phyloP scores from a whole-genome alignment of 2,797 vertebrate species.

The Tangara arthus region DNA sequence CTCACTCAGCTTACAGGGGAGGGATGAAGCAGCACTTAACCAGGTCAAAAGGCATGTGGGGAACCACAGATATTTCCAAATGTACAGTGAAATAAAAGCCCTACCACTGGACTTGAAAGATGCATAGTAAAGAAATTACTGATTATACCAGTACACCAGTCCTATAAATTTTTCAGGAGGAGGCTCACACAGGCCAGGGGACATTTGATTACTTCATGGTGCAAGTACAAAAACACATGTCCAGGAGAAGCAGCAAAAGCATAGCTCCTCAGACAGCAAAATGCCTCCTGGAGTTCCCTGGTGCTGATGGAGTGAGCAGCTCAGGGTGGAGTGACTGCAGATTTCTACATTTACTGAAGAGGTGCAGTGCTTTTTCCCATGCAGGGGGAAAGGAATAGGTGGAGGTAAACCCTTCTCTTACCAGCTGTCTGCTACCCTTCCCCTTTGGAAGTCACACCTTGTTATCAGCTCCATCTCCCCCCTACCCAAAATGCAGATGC shows the following conservation, averaged over 20 bases:
- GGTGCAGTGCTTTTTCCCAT: not conserved
- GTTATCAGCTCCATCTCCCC: not conserved
- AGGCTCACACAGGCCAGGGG: not conserved
- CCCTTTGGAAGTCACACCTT: not conserved
- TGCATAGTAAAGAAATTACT: not conserved
- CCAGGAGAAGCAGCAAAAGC: not conserved
- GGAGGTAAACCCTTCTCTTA: not conserved
- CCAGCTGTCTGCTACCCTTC: not conserved
- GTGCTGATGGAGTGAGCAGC: not conserved
- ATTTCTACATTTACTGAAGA: not conserved
- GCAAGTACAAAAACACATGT: not conserved
- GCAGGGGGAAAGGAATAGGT: fast-evolving
- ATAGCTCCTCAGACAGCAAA: not conserved
- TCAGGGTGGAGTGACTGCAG: not conserved
- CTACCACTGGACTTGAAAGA: not conserved
- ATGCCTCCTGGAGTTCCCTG: not conserved
- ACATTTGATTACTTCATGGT: not conserved
- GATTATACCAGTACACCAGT: not conserved
- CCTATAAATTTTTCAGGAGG: not conserved
- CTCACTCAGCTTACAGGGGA: not conserved
- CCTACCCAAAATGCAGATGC: not conserved
- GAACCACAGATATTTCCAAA: not conserved
- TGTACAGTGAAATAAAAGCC: fast-evolving
- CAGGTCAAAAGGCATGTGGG: not conserved
- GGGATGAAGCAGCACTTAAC: not conserved